Evolutionary conservation across 2,888 invertebrate species (phyloP), one percentile per base, ranked within the genome.

Genomic region (Drosophila pegasa): DNA sequence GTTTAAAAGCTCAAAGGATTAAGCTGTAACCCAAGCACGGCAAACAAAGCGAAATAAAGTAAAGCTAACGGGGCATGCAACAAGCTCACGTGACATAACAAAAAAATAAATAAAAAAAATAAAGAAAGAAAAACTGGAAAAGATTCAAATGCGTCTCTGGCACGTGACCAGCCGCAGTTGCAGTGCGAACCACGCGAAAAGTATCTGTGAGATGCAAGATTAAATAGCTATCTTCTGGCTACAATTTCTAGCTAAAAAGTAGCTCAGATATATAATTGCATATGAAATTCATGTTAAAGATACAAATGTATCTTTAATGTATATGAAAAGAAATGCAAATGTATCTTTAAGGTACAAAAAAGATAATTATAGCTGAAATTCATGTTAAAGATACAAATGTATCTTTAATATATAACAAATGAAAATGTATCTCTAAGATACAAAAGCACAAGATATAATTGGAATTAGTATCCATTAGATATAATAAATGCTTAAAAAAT

Each of bases 111-210:
- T 4, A 20, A 3, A 25, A 5, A 14, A n/a, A 7, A 16, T 9
- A 12, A 16, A 12, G 12, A 47, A 7, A 31, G 8, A 20, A 18
- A 48, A 29, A 20, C 9, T 18, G 22, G 7, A 35, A 66, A 43
- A 37, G 58, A 31, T 68, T 48, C 52, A 50, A 37, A 31, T 18
- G 40, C 25, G 52, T 61, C 4, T 38, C 27, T 27, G 14, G 74
- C 89, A 90, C 89, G 90, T 89, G 90, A 86, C 89, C 66, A 58
- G 59, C 69, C 78, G 81, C 78, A 78, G 80, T 74, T 79, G 74
- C 20, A 47, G 47, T 31, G 31, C 18, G 14, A 47, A 6, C 4
- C 14, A 47, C 29, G 1, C 47, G 31, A 33, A 16, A 43, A 48
- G 48, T 48, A 48, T 48, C 48, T 48, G 20, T 5, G 14, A 33